Evolutionary conservation across 2,797 vertebrate genomes (phyloP).

Genomic region (Sebastes minor): DNA sequence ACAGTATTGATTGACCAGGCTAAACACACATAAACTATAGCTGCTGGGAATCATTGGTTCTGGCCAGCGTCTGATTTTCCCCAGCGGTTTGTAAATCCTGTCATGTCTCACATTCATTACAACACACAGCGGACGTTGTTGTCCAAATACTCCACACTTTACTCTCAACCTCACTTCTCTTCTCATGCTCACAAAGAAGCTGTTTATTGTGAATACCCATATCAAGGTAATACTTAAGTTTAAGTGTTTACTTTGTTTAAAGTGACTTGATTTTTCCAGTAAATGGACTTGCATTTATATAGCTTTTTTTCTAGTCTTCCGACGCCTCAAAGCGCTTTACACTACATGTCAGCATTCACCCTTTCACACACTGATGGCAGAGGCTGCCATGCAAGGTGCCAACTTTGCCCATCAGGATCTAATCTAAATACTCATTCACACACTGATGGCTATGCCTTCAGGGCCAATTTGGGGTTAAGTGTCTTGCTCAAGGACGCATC

Average conservation of each 20-base stretch:
- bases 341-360: too few species aligned
- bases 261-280: not conserved
- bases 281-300: too few species aligned
- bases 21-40: conserved; percentile 49
- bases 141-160: not conserved
- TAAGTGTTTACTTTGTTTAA: not conserved
- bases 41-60: conserved; percentile 53
- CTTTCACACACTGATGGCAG: too few species aligned
- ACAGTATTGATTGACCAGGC: conserved; percentile 55
- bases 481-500: too few species aligned
- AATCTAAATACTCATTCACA: too few species aligned
- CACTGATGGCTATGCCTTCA: too few species aligned
- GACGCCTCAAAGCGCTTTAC: too few species aligned
- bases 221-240: not conserved
- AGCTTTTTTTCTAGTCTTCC: too few species aligned
- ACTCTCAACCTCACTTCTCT: conserved; percentile 11
- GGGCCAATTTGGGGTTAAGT: too few species aligned
- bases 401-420: too few species aligned
- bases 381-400: too few species aligned
- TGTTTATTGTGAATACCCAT: not conserved
- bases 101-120: conserved; percentile 35
- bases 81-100: conserved; percentile 35
- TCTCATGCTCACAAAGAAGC: not conserved
- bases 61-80: conserved; percentile 30
- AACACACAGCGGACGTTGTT: conserved; percentile 1